Evolutionary conservation across 1,140 invertebrate species (phyloP).

Genomic region (Papilio polyxenes): DNA sequence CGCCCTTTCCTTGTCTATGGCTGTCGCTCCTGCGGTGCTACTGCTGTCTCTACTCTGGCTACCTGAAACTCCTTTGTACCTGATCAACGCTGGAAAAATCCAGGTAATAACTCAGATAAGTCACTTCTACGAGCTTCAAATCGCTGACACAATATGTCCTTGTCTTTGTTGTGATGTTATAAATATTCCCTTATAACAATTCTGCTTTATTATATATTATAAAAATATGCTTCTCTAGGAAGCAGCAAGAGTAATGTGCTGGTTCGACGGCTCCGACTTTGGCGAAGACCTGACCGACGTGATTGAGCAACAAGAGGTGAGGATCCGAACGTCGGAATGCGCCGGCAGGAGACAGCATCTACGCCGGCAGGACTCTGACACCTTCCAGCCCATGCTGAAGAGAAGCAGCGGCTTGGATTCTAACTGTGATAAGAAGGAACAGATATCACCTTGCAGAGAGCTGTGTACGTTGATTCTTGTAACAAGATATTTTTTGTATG

Average conservation of each 20-base stretch:
- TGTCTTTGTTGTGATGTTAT: too few relatives aligned
- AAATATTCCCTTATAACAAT: neutral
- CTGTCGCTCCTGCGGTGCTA: conserved; percentile 60
- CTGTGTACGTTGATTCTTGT: conserved; percentile 56
- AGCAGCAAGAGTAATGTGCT: conserved; percentile 75
- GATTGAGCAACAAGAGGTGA: conserved; percentile 74
- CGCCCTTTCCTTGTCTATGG: conserved; percentile 68
- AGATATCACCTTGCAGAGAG: conserved; percentile 61
- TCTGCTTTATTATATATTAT: too few relatives aligned
- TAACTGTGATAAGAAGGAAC: conserved; percentile 60
- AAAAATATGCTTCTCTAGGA: conserved; percentile 53
- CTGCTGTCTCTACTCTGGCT: conserved; percentile 70
- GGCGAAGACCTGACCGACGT: conserved; percentile 73
- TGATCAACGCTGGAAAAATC: conserved; percentile 70
- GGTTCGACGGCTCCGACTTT: conserved; percentile 76
- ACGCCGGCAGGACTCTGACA: conserved; percentile 64
- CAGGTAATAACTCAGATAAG: conserved; percentile 51
- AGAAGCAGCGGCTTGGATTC: conserved; percentile 66
- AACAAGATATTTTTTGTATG: neutral
- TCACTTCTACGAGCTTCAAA: neutral
- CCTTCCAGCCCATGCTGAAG: conserved; percentile 72
- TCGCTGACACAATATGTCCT: neutral
- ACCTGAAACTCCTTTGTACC: conserved; percentile 72
- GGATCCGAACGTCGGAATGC: conserved; percentile 69
- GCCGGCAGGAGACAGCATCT: conserved; percentile 54